These are phyloP conservation scores for Fissipunctia ypsillon DNA, from an alignment of 2,888 invertebrate genomes.

Conservation along the genomic window DNA sequence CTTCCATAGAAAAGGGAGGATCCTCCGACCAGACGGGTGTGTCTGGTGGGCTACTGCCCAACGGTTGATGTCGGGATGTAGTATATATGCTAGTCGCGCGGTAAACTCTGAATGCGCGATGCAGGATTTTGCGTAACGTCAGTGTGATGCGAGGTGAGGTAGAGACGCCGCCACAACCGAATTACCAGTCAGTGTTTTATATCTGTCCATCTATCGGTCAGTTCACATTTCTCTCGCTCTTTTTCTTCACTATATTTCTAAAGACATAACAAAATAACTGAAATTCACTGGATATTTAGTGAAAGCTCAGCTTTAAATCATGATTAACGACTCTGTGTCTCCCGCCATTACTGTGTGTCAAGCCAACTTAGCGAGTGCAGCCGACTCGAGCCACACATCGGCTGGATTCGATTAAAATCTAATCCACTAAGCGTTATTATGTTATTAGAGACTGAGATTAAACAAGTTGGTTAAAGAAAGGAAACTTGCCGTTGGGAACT, in stretches of 20 bases:
- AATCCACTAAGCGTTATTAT: constrained; percentile 63
- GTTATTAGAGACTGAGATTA: constrained; percentile 31
- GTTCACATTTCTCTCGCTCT: neutral
- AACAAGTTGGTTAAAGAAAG: constrained; percentile 11
- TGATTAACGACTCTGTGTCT: constrained; percentile 68
- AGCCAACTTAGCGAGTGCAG: constrained; percentile 60
- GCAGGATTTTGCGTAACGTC: too few species aligned
- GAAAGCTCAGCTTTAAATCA: constrained; percentile 60
- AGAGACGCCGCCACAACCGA: too few species aligned
- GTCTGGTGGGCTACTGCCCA: too few species aligned
- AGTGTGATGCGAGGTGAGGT: too few species aligned
- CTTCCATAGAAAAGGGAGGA: too few species aligned
- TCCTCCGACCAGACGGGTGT: too few species aligned
- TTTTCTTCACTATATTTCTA: neutral
- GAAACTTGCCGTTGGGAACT: neutral
- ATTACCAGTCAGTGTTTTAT: neutral
- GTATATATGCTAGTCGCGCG: too few species aligned
- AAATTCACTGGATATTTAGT: constrained; percentile 38
- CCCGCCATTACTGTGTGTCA: constrained; percentile 60
- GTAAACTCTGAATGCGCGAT: too few species aligned
- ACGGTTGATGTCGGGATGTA: too few species aligned
- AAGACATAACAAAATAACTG: constrained; percentile 24
- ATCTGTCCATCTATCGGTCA: neutral
- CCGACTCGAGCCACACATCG: constrained; percentile 47
- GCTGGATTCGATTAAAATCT: constrained; percentile 69